Base-by-base conservation (phyloP, 2,888 invertebrate genomes). In the Hoplodrina ambigua region DNA sequence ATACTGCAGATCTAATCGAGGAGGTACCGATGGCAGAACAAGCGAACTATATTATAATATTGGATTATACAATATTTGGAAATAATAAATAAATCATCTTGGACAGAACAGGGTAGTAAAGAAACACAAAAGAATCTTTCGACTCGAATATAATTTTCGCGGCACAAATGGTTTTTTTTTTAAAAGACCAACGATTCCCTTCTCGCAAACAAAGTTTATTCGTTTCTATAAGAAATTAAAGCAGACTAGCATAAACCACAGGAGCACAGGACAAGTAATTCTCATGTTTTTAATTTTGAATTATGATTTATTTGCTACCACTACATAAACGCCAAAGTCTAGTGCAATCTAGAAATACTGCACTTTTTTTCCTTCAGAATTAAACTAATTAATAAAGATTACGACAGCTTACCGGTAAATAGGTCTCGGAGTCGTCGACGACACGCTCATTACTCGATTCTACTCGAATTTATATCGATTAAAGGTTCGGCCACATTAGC, bases 331-430 rank as follows among this genome's bases (percentile, higher is more conserved):
- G 59, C 60, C 59, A 62, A 75, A 74, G 70, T 70, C 78, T 72
- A 67, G 79, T 70, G 82, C 83, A 83, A 86, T 83, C 72, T 83
- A 83, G 84, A 87, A 85, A 88, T 87, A 80, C 78, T 75, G 78
- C 64, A 64, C 69, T 91, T 92, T 92, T 93, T 37, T 89, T 87
- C 82, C 75, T 75, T 75, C 80, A 78, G 83, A 85, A 87, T 88
- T 88, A 87, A 85, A 85, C 87, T 90, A 94, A 94, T 94, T 91
- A 91, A 89, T 87, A 87, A 85, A 79, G 83, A 88, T 93, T 93
- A 87, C 89, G 88, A 89, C 90, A 91, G 79, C 57, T 62, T 65
- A 80, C 77, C 78, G 69, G 69, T 86, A 86, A 88, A 88, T 89
- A 86, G 88, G 80, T 78, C 79, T 83, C 76, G 62, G 85, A 86